Evolutionary conservation across 1,140 invertebrate species (phyloP), one percentile per base, ranked within the genome.

Genomic region (Drosophila asahinai): DNA sequence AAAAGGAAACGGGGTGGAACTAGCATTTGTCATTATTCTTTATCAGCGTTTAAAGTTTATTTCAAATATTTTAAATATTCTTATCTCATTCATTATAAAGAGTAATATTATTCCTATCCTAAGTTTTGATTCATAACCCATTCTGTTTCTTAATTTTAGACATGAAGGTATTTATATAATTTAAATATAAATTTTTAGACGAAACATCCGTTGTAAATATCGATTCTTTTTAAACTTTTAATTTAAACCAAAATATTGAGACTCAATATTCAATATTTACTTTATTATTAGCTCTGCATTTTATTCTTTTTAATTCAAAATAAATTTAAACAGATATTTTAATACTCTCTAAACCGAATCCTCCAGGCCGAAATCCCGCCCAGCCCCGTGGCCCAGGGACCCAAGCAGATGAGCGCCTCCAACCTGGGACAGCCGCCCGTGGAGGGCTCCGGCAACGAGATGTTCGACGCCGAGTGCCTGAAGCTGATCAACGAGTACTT

Each of bases 401-500:
- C 95, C 52, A 97, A 97, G 82, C 95, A 95, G 42, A 95, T 97
- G 94, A 96, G 96, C 0, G 95, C 95, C 0, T 93, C 93, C 14
- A 94, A 94, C 14, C 93, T 96, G 2, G 94, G 95, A 0, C 94
- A 95, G 9, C 95, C 94, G 2, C 94, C 95, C 7, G 95, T 97
- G 0, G 97, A 97, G 91, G 94, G 95, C 0, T 95, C 97, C 49
- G 97, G 96, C 65, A 96, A 97, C 83, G 97, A 98, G 92, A 96
- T 98, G 65, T 97, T 96, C 83, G 97, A 98, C 86, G 94, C 95
- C 0, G 97, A 97, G 57, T 98, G 97, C 90, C 93, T 99, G 40
- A 98, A 98, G 91, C 93, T 98, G 9, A 98, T 99, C 87, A 98
- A 99, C 92, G 99, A 99, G 93, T 99, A 99, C 93, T 99, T 98